phyloP scores from a whole-genome alignment of 2,113 vertebrate genomes.

The Lasiurus borealis region DNA sequence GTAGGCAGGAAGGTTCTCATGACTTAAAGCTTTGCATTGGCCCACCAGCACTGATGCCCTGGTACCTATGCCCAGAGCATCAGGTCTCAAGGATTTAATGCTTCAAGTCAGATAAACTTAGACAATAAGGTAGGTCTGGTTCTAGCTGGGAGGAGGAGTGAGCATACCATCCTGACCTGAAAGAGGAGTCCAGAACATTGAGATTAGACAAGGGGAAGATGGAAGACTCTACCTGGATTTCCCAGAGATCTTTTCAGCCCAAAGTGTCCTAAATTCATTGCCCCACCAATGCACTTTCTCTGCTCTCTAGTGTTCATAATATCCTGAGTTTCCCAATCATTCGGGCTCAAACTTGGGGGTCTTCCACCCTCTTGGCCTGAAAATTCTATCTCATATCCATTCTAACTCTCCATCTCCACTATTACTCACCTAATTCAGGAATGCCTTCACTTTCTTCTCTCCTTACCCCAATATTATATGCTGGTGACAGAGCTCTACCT shows the following conservation, averaged over 20 bases:
- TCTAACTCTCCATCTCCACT: neutral
- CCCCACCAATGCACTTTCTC: accelerated
- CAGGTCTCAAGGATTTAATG: neutral
- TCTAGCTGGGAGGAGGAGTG: neutral
- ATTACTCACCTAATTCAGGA: neutral
- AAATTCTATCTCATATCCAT: neutral
- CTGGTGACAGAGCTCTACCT: neutral
- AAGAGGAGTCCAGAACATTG: neutral
- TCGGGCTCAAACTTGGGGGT: neutral
- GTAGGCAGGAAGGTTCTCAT: neutral
- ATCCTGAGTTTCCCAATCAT: neutral
- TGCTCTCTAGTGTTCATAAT: neutral
- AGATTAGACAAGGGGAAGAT: accelerated
- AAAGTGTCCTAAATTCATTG: neutral
- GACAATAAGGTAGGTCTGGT: neutral
- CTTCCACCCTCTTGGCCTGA: neutral
- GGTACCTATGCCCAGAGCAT: neutral
- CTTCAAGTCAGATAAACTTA: neutral
- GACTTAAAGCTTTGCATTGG: neutral
- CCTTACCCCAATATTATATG: neutral
- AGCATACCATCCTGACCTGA: neutral
- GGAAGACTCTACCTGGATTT: neutral
- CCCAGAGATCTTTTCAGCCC: neutral
- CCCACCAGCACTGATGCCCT: neutral
- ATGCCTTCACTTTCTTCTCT: neutral